A percentile compares a stretch with the other conserved stretches of the same genome.
These are phyloP conservation scores for Heteropelma amictum DNA, from an alignment of 2,888 invertebrate species.

Conservation along the genomic window DNA sequence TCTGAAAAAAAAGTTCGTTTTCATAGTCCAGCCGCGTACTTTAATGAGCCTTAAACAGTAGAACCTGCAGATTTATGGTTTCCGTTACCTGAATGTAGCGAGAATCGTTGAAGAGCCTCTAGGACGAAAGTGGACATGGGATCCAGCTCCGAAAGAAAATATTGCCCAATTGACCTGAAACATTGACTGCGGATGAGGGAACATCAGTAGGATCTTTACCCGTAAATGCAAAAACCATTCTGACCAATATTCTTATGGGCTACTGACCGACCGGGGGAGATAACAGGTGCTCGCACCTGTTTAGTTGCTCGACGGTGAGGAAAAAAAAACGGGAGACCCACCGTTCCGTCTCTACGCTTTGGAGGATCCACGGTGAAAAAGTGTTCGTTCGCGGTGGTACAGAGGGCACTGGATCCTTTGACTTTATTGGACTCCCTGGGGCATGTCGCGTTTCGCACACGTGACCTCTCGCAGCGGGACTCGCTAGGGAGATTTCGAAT, in stretches of 20 bases:
- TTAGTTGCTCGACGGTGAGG: conserved; percentile 8
- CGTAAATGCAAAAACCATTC: not conserved
- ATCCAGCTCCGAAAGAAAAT: conserved; percentile 10
- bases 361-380: conserved; percentile 8
- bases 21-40: conserved; percentile 9
- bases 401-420: conserved; percentile 18
- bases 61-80: not conserved
- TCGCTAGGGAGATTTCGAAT: conserved; percentile 31
- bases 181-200: not conserved
- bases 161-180: conserved; percentile 20
- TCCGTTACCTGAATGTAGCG: not conserved
- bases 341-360: not conserved
- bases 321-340: conserved; percentile 7
- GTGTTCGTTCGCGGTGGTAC: conserved; percentile 12
- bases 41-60: conserved; percentile 16
- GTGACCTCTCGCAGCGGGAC: conserved; percentile 58
- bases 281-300: conserved; percentile 5
- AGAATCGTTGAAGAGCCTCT: not conserved
- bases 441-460: conserved; percentile 61
- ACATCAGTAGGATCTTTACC: not conserved
- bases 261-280: not conserved
- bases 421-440: conserved; percentile 53
- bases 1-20: not conserved
- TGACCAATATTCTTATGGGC: conserved; percentile 23
- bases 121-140: too few relatives aligned